phyloP scores from a whole-genome alignment of 2,797 vertebrate genomes.

The Myripristis jacobus region DNA sequence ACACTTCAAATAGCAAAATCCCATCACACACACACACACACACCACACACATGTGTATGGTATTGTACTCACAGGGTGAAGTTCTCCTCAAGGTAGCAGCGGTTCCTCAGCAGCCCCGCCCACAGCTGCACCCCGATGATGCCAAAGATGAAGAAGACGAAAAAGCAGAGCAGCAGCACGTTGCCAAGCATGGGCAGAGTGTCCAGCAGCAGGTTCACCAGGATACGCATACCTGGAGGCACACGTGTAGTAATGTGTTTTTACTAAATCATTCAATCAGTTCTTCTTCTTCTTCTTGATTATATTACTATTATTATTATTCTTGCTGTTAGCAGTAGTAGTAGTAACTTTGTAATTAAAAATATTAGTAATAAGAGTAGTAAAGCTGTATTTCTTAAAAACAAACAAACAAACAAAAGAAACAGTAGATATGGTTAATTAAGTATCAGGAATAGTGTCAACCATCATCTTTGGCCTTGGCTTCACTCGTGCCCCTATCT shows the following conservation, averaged over 20 bases:
- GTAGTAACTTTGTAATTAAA: too few species aligned
- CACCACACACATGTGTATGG: not conserved
- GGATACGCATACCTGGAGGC: conserved; percentile 91
- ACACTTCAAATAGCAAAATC: too few species aligned
- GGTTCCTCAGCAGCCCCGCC: conserved; percentile 94
- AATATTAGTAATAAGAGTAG: too few species aligned
- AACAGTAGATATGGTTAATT: too few species aligned
- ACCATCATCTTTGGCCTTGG: too few species aligned
- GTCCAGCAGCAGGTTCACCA: conserved; percentile 97
- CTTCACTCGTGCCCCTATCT: too few species aligned
- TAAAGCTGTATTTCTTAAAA: too few species aligned
- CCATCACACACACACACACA: conserved; percentile 4
- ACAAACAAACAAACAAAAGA: too few species aligned
- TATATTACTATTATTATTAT: too few species aligned
- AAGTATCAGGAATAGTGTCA: too few species aligned
- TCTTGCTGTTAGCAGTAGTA: too few species aligned
- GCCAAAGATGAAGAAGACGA: conserved; percentile 99
- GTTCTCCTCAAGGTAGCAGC: conserved; percentile 85
- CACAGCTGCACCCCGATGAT: conserved; percentile 98
- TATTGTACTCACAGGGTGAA: conserved; percentile 82
- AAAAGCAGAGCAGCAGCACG: conserved; percentile 97
- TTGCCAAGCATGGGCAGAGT: conserved; percentile 98
- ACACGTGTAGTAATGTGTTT: conserved; percentile 29
- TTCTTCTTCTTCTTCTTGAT: too few species aligned
- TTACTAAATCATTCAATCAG: conserved; percentile 29